Evolutionary conservation across 2,113 vertebrate species (phyloP).

Genomic region (Phyllopteryx taeniolatus): DNA sequence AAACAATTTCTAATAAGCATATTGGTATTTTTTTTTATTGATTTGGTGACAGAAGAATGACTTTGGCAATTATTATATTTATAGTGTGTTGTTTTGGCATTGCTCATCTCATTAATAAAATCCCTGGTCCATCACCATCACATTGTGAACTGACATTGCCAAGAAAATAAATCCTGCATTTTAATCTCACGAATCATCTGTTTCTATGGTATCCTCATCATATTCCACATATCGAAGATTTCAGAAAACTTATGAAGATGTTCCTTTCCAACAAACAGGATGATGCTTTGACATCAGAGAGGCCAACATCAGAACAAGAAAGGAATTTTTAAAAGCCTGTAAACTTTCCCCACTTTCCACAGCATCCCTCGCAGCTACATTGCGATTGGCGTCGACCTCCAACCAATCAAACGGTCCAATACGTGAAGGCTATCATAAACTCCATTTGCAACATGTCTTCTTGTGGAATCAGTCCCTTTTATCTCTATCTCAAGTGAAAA

Average conservation of each 20-base stretch:
- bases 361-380: background rate
- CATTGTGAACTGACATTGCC: background rate
- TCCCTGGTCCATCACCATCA: background rate
- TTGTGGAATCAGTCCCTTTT: constrained; percentile 4
- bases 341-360: constrained; percentile 2
- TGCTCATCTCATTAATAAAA: too few species aligned
- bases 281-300: background rate
- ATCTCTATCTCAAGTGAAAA: constrained; percentile 13
- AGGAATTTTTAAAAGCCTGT: background rate
- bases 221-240: background rate
- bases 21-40: background rate
- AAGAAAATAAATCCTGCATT: background rate
- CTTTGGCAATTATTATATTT: background rate
- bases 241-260: background rate
- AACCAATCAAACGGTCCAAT: constrained; percentile 3
- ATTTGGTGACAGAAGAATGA: background rate
- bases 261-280: background rate
- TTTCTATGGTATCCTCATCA: background rate
- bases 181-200: background rate
- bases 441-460: constrained; percentile 18
- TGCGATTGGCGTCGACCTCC: background rate
- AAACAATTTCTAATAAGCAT: too few species aligned
- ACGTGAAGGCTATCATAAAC: constrained; percentile 9
- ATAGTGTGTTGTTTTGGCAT: background rate
- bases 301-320: background rate